Evolutionary conservation across 2,888 invertebrate species (phyloP), one percentile per base, ranked within the genome.

Genomic region (Scelioninae gen. 2): DNA sequence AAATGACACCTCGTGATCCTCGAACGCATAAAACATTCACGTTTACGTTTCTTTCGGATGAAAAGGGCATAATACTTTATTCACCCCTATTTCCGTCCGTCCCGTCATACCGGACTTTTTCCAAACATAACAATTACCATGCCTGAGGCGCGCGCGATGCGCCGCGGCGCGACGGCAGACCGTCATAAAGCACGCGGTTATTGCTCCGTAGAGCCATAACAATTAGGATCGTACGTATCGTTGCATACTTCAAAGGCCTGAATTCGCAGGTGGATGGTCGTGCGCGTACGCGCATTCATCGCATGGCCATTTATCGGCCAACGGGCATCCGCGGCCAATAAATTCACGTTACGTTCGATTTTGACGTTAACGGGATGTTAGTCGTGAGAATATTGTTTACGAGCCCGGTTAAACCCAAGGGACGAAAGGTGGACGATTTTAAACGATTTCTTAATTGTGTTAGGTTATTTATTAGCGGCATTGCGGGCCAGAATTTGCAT

Each of bases 121-220:
- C 60, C 75, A 72, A 78, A 78, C 78, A 77, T 78, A 79, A 78
- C 79, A 80, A 79, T 81, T 78, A 78, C 76, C 76, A 73, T 78
- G 77, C 77, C 76, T 77, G 76, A 78, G 76, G 70, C 53, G 61
- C 41, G 68, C 65, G 69, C 72, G 71, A 63, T 71, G 63, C 61
- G 63, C 60, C 58, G 53, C 69, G 63, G 55, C 53, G 65, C 68
- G 45, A 78, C 78, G 75, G 71, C 78, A 74, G 63, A 76, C 76
- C 78, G 73, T 75, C 78, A 76, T 81, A 79, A 80, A 80, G 76
- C 78, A 79, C 77, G 71, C 77, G 78, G 77, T 78, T 77, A 77
- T 78, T 78, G 77, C 79, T 75, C 75, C 72, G 76, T 60, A 69
- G 76, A 78, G 79, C 78, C 77, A 80, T 81, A 81, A 81, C 80